Evolutionary conservation across 2,888 invertebrate species (phyloP).

Genomic region (Tipula vernalis): DNA sequence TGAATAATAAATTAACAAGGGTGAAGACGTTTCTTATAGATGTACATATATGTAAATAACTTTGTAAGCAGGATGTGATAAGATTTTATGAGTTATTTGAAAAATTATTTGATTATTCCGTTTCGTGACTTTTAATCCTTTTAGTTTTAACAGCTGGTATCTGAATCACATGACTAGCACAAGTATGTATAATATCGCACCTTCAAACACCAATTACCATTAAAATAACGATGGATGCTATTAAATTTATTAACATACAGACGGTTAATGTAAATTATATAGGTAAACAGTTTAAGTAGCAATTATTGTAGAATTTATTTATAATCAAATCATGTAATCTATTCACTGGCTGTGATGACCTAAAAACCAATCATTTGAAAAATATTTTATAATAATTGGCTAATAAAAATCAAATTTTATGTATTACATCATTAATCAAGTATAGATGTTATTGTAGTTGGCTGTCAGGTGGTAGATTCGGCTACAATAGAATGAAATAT

Average conservation of each 20-base stretch:
- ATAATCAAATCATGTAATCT: neutral
- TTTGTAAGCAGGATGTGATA: neutral
- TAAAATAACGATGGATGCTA: neutral
- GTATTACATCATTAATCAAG: neutral
- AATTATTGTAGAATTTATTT: neutral
- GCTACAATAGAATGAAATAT: too few relatives aligned
- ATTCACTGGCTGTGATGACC: neutral
- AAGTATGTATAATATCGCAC: neutral
- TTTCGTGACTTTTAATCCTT: neutral
- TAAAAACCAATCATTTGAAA: neutral
- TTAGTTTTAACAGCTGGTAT: neutral
- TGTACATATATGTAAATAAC: neutral
- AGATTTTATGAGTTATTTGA: neutral
- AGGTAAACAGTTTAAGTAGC: neutral
- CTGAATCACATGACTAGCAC: neutral
- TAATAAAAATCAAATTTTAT: neutral
- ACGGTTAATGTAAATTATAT: neutral
- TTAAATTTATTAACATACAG: neutral
- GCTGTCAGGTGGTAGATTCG: neutral
- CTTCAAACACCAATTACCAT: neutral
- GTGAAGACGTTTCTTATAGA: neutral
- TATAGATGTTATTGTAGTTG: neutral
- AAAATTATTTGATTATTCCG: neutral
- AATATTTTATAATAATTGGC: neutral
- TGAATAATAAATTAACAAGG: neutral